phyloP scores from a whole-genome alignment of 2,888 invertebrate species.

The Aleiodes leptofemur region DNA sequence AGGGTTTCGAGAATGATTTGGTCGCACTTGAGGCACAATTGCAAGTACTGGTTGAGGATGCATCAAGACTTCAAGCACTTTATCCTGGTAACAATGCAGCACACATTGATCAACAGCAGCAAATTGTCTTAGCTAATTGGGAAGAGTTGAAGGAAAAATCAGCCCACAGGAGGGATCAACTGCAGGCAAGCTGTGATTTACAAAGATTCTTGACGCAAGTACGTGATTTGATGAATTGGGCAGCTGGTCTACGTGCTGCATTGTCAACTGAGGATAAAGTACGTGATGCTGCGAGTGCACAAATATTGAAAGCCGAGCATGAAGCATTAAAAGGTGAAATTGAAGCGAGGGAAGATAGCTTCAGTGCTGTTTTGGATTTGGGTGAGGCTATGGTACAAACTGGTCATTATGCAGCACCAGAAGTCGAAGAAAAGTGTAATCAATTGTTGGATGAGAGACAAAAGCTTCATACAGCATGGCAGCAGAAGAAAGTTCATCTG shows the following conservation, averaged over 20 bases:
- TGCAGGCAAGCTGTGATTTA: conserved; percentile 91
- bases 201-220: conserved; percentile 92
- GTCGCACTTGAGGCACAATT: conserved; percentile 94
- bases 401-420: conserved; percentile 87
- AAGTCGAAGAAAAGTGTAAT: conserved; percentile 87
- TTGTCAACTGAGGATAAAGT: conserved; percentile 89
- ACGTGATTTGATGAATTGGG: conserved; percentile 94
- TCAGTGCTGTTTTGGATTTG: conserved; percentile 83
- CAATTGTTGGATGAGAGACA: conserved; percentile 87
- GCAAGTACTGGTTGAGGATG: conserved; percentile 94
- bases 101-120: conserved; percentile 92
- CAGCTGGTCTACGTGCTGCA: conserved; percentile 84
- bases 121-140: conserved; percentile 92
- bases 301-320: conserved; percentile 88
- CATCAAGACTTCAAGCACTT: conserved; percentile 87
- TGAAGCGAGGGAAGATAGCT: conserved; percentile 90
- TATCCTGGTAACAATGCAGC: conserved; percentile 95
- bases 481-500: conserved; percentile 89
- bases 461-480: conserved; percentile 90
- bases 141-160: conserved; percentile 89
- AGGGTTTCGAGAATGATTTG: conserved; percentile 94
- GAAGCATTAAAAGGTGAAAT: conserved; percentile 89
- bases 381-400: conserved; percentile 90
- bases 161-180: conserved; percentile 85
- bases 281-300: conserved; percentile 88